Conservation (phyloP, 35 echinoderm and acorn worm species). For the Stichopus chloronotus region DNA sequence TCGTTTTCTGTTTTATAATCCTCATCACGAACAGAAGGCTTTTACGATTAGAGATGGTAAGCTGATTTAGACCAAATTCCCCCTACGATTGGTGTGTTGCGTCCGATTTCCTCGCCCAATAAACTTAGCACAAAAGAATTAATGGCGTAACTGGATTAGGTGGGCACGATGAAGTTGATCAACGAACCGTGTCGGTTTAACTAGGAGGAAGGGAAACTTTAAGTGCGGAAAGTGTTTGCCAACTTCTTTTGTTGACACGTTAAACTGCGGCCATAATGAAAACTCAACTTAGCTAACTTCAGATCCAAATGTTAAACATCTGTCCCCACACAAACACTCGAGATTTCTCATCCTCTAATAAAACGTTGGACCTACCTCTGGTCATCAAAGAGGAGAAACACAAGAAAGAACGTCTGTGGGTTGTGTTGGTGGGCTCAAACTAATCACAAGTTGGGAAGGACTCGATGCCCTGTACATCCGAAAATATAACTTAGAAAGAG, state of each 20-base stretch:
- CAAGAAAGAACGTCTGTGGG: too few relatives aligned
- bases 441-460: too few relatives aligned
- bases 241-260: not conserved
- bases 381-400: too few relatives aligned
- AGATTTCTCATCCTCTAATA: not conserved
- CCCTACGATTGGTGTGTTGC: not conserved
- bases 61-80: not conserved
- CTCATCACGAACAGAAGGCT: not conserved
- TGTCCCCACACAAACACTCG: conserved; percentile 18
- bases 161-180: not conserved
- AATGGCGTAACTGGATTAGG: not conserved
- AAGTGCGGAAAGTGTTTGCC: conserved; percentile 14
- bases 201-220: conserved; percentile 6
- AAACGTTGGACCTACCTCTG: not conserved
- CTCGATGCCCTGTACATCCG: too few relatives aligned
- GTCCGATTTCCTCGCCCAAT: not conserved
- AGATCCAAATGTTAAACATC: conserved; percentile 38
- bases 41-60: not conserved
- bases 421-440: too few relatives aligned
- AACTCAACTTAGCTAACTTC: conserved; percentile 6
- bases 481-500: too few relatives aligned
- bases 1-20: not conserved
- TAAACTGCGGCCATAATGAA: not conserved
- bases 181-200: not conserved
- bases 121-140: not conserved